Percentiles rank a stretch among this genome's conserved stretches.
Evolutionary conservation across 1,140 invertebrate genomes (phyloP).

Genomic region (Heliconius hermathena): DNA sequence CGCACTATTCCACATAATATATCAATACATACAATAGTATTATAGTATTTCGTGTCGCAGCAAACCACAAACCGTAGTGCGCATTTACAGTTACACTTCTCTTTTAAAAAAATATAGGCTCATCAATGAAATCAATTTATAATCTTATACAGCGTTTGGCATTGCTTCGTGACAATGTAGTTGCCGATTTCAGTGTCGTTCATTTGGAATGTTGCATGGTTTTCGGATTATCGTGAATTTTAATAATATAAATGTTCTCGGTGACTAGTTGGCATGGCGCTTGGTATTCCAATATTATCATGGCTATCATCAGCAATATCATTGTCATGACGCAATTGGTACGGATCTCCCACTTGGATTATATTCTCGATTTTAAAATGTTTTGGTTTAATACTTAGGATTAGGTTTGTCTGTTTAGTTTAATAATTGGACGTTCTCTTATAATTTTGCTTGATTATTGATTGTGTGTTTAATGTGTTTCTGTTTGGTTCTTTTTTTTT

Average conservation of each 20-base stretch:
- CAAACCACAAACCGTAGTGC: no score
- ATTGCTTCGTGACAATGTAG: slow-evolving; percentile 82
- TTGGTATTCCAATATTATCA: slow-evolving; percentile 71
- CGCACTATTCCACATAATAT: not conserved
- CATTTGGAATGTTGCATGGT: slow-evolving; percentile 79
- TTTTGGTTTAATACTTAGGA: not conserved
- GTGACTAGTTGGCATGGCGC: slow-evolving; percentile 75
- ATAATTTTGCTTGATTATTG: not conserved
- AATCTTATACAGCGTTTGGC: slow-evolving; percentile 55
- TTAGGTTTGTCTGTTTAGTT: not conserved
- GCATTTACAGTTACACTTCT: not conserved
- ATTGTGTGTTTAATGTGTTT: not conserved
- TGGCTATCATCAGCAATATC: slow-evolving; percentile 78
- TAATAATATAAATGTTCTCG: slow-evolving; percentile 53
- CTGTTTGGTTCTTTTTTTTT: not conserved
- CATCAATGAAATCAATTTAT: slow-evolving; percentile 56
- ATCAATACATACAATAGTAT: no score
- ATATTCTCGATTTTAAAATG: not conserved
- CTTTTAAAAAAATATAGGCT: slow-evolving; percentile 45
- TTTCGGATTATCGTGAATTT: slow-evolving; percentile 59
- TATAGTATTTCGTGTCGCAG: no score
- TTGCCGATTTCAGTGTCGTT: slow-evolving; percentile 74
- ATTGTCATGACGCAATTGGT: slow-evolving; percentile 80
- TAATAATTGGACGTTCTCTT: not conserved
- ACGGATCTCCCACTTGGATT: slow-evolving; percentile 64